phyloP scores from a whole-genome alignment of 2,888 invertebrate genomes.

The Pomacea canaliculata region DNA sequence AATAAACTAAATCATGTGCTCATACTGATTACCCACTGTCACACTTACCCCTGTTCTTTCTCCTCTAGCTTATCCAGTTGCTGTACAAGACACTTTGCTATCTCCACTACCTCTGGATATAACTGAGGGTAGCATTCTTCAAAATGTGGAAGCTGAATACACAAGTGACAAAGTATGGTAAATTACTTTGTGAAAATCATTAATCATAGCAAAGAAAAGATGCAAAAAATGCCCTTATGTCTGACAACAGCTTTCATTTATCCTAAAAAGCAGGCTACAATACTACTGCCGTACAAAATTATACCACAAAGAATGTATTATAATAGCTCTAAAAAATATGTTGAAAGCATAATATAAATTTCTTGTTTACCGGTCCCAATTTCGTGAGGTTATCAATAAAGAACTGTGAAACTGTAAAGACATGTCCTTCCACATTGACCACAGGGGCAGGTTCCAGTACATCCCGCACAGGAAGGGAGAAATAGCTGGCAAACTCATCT shows the following conservation, averaged over 20 bases:
- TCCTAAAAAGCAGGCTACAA: too few relatives aligned
- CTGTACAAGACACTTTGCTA: constrained; percentile 77
- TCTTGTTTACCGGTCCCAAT: constrained; percentile 53
- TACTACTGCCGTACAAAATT: too few relatives aligned
- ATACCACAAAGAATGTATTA: too few relatives aligned
- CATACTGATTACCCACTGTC: neutral
- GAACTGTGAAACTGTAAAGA: constrained; percentile 63
- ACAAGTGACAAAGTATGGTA: constrained; percentile 1
- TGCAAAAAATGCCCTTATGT: neutral
- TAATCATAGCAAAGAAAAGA: neutral
- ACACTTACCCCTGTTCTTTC: constrained; percentile 59
- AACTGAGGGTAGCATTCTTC: constrained; percentile 75
- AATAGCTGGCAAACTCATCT: constrained; percentile 80
- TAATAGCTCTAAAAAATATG: too few relatives aligned
- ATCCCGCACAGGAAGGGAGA: constrained; percentile 69
- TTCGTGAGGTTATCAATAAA: constrained; percentile 64
- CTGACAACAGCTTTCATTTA: too few relatives aligned
- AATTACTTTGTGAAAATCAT: neutral
- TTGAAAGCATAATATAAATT: too few relatives aligned
- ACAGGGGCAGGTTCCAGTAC: constrained; percentile 64
- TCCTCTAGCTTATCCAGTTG: constrained; percentile 78
- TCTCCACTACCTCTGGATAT: constrained; percentile 74
- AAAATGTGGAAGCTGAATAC: constrained; percentile 49
- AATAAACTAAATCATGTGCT: neutral
- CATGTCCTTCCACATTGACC: constrained; percentile 60